Base-by-base conservation (phyloP, 1,140 invertebrate genomes). In the Drosophila subobscura region DNA sequence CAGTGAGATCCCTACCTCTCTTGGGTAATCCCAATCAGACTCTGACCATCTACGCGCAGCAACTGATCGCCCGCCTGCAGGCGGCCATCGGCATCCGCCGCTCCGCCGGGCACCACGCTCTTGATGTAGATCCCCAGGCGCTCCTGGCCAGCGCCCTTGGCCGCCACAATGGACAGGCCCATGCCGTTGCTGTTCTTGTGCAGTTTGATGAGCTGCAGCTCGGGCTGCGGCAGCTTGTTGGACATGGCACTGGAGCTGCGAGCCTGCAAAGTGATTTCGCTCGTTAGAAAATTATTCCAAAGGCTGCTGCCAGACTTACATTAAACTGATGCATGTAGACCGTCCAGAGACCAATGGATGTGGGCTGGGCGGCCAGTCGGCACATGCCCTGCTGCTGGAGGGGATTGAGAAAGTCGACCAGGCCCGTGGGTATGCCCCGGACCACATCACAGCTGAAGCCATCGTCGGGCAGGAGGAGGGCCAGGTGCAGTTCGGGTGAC, bases 391-490 rank as follows among this genome's bases (percentile, higher is more conserved):
- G 95, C 49, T 95, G 94, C 90, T 97, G 96, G 20, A 99, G 93
- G 2, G 97, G 97, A 55, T 95, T 94, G 22, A 99, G 92, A 91
- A 99, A 99, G 90, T 99, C 98, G 0, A 96, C 95, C 22, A 99
- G 92, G 5, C 97, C 97, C n/a, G 95, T 95, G 16, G 98, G 98
- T 47, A 98, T 95, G 33, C 98, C 98, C 52, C 96, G 93, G 47
- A 98, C 97, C 42, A 99, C 97, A 92, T 99, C 98, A 92, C 98
- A 98, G 85, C 98, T 98, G 93, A 99, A 99, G 10, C 98, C 98
- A 93, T 99, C 98, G 89, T 99, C 98, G 0, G 99, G 99, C 10
- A 99, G 93, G 4, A 99, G 92, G 55, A 99, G 96, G 4, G 97
- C 97, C 14, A 99, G 92, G 76, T 97, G 96, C 16, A 99, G 93